A percentile compares a stretch with the other conserved stretches of the same genome.
Conservation (phyloP, 2,113 vertebrate species). For the Bubalus kerabau region DNA sequence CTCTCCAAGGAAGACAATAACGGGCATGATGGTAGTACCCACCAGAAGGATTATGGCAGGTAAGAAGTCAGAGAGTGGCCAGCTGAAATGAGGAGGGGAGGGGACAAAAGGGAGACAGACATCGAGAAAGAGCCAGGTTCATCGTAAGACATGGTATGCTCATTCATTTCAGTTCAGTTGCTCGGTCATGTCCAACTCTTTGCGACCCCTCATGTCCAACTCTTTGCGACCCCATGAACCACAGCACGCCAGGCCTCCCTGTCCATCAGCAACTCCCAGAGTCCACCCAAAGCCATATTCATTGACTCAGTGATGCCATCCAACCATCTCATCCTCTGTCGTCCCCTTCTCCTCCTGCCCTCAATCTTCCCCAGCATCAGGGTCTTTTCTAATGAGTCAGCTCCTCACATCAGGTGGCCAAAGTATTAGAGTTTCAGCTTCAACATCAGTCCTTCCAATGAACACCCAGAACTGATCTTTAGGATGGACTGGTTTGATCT, state of each 20-base stretch:
- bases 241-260: neutral
- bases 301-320: neutral
- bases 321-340: neutral
- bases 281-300: neutral
- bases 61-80: neutral
- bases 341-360: neutral
- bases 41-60: neutral
- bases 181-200: neutral
- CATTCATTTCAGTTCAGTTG: neutral
- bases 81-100: neutral
- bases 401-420: no score
- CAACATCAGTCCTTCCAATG: no score
- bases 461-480: neutral
- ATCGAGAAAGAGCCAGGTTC: neutral
- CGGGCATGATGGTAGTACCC: neutral
- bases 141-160: neutral
- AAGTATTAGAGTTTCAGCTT: no score
- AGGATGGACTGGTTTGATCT: neutral
- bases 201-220: neutral
- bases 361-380: neutral
- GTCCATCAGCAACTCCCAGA: neutral
- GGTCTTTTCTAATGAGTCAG: neutral
- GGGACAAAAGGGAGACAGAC: neutral
- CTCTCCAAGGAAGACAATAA: constrained; percentile 66
- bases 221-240: neutral